phyloP scores from a whole-genome alignment of 1,140 invertebrate species.

The Hycleus phaleratus region DNA sequence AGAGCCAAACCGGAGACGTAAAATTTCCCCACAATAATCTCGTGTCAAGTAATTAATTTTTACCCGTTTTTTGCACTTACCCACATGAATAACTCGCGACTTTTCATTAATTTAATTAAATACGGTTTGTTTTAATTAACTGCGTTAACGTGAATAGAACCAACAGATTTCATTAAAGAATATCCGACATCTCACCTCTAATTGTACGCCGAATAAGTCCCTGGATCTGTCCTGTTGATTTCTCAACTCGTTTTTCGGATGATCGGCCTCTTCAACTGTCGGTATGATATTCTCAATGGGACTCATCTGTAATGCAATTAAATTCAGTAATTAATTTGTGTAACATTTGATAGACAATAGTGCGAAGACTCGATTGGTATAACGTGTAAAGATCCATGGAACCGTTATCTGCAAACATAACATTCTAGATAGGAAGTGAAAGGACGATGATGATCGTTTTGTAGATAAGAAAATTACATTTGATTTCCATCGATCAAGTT shows the following conservation, averaged over 20 bases:
- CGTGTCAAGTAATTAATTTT: background rate
- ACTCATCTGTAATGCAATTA: conserved; percentile 35
- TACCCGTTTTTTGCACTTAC: background rate
- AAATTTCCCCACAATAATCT: background rate
- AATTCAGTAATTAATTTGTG: conserved; percentile 1
- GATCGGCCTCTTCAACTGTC: conserved; percentile 27
- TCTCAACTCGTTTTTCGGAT: conserved; percentile 25
- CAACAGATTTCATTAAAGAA: background rate
- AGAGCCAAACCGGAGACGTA: background rate
- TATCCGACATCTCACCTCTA: conserved; percentile 44
- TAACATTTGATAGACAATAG: conserved; percentile 1
- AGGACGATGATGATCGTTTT: background rate
- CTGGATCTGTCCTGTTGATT: conserved; percentile 42
- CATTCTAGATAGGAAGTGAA: background rate
- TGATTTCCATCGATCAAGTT: too few relatives aligned
- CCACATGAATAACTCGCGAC: background rate
- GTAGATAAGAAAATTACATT: too few relatives aligned
- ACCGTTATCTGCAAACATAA: conserved; percentile 3
- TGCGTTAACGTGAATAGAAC: too few relatives aligned
- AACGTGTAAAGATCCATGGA: conserved; percentile 4
- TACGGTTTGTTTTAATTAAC: too few relatives aligned
- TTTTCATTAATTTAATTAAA: too few relatives aligned
- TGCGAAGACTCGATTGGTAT: conserved; percentile 1
- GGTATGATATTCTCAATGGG: conserved; percentile 40
- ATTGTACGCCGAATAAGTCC: conserved; percentile 55